Evolutionary conservation across 2,113 vertebrate species (phyloP).

Genomic region (Oncorhynchus kisutch): DNA sequence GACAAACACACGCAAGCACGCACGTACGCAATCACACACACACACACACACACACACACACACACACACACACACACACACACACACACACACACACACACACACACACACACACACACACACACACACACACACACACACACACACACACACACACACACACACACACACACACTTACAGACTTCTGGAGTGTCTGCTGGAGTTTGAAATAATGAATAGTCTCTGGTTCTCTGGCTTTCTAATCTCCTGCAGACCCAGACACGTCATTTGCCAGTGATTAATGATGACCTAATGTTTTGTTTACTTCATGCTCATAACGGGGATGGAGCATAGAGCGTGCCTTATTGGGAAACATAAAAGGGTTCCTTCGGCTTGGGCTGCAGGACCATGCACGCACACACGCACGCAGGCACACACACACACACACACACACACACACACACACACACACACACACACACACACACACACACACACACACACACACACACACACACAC

Average conservation of each 20-base stretch:
- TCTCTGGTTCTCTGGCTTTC: slow-evolving; percentile 24
- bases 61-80: neutral
- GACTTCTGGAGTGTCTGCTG: slow-evolving; percentile 26
- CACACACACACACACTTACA: too few relatives aligned
- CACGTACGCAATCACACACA: neutral
- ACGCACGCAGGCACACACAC: too few relatives aligned
- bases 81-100: neutral
- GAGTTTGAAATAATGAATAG: neutral
- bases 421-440: too few relatives aligned
- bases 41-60: too few relatives aligned
- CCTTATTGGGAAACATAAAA: slow-evolving; percentile 67
- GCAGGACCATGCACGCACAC: neutral
- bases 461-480: too few relatives aligned
- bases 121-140: too few relatives aligned
- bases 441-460: too few relatives aligned
- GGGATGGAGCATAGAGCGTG: slow-evolving; percentile 52
- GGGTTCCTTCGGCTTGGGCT: slow-evolving; percentile 25
- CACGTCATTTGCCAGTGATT: slow-evolving; percentile 63
- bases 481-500: neutral
- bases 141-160: too few relatives aligned
- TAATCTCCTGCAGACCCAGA: slow-evolving; percentile 48
- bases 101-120: too few relatives aligned
- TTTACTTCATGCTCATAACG: slow-evolving; percentile 71
- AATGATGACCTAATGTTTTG: slow-evolving; percentile 77
- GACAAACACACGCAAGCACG: neutral